Evolutionary conservation across 1,140 invertebrate species (phyloP), one percentile per base, ranked within the genome.

Genomic region (Drosophila persimilis): DNA sequence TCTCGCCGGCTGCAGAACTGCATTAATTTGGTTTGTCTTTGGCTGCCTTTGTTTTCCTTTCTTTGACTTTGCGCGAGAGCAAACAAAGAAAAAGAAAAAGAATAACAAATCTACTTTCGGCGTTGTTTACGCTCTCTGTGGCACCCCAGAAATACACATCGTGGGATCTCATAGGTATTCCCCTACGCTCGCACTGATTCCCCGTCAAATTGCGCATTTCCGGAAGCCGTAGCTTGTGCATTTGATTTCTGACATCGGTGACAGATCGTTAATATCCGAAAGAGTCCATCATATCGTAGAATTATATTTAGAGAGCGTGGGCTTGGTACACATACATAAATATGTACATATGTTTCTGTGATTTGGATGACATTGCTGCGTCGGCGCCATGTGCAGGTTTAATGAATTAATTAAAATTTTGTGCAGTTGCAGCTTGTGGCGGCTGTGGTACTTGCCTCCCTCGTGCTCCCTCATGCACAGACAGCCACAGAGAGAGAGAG

Each of bases 351-450:
- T 39, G 54, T 45, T 29, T 56, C 35, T 57, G 62, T 46, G 46
- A 46, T 35, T 77, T 73, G 31, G 31, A 31, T 31, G 66, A 66
- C 39, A 62, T 76, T 60, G 35, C 15, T 29, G 20, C 39, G 61
- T 53, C 72, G 72, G 65, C 75, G 80, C 70, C 80, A 84, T 84
- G 64, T 84, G 80, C 76, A 58, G 73, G 62, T 77, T 84, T 85
- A 85, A 84, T 84, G 80, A 84, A 84, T 85, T 84, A 84, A 84
- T 84, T 84, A 84, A 80, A 84, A 69, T 62, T 79, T 67, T 29
- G 55, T 52, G 52, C 69, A 39, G 50, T 53, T 35, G 61, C 47
- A 57, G 46, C 55, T 50, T 50, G 57, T 26, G 39, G 11, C 35
- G 13, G 11, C 3, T 13, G 35, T 31, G 29, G 29, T 8, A 8